Conservation (phyloP, 1,140 invertebrate species). For the Plectrocnemia conspersa region DNA sequence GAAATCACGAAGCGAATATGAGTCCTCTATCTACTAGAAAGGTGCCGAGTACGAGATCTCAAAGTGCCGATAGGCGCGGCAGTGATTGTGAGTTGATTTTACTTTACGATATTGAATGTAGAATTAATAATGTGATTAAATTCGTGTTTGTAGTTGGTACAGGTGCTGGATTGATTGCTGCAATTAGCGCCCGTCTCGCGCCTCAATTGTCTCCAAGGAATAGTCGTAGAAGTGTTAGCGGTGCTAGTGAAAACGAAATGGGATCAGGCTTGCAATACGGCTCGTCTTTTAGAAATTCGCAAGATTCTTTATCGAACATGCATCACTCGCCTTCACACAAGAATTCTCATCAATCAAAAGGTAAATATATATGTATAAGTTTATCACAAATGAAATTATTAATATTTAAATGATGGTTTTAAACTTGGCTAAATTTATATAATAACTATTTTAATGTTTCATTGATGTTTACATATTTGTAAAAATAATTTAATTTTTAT, state of each 20-base stretch:
- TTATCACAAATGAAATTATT: too few species aligned
- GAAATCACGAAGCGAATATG: constrained; percentile 35
- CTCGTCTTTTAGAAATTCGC: constrained; percentile 39
- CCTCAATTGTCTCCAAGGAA: constrained; percentile 55
- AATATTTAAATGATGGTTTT: background rate
- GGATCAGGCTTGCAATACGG: constrained; percentile 7
- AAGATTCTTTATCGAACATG: constrained; percentile 41
- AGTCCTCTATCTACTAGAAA: constrained; percentile 48
- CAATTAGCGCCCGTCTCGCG: constrained; percentile 65
- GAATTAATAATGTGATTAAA: background rate
- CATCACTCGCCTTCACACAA: constrained; percentile 29
- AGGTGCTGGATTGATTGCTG: constrained; percentile 64
- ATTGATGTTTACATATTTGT: background rate
- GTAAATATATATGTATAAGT: too few species aligned
- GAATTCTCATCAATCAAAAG: constrained; percentile 19
- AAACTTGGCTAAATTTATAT: background rate
- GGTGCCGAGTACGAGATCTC: constrained; percentile 46
- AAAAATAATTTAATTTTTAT: background rate
- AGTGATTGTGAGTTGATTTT: constrained; percentile 43
- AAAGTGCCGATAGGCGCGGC: constrained; percentile 53
- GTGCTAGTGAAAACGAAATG: constrained; percentile 22
- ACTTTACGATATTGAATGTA: background rate
- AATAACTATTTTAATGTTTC: constrained; percentile 1
- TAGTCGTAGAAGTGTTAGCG: constrained; percentile 38
- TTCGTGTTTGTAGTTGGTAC: constrained; percentile 41